Conservation (phyloP, 2,113 vertebrate genomes). For the Oxygymnocypris stewartii region DNA sequence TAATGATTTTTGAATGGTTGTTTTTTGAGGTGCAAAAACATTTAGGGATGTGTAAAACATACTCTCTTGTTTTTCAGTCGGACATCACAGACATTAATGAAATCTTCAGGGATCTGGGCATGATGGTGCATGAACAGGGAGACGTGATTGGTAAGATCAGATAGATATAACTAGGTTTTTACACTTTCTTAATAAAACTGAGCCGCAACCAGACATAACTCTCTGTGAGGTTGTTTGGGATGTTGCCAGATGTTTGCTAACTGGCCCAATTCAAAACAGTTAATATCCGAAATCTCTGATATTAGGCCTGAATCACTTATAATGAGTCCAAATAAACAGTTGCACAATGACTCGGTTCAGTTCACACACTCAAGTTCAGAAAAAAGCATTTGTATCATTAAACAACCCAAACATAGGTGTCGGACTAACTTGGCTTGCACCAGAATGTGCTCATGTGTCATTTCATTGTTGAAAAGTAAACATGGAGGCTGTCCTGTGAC, state of each 20-base stretch:
- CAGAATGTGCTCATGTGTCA: not conserved
- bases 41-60: not conserved
- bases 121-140: constrained; percentile 98
- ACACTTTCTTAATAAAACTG: not conserved
- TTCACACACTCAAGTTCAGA: not conserved
- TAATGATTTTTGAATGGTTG: not conserved
- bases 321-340: not conserved
- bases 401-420: not conserved
- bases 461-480: constrained; percentile 7
- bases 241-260: not conserved
- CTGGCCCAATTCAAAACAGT: not conserved
- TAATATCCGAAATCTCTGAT: not conserved
- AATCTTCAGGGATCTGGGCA: constrained; percentile 97
- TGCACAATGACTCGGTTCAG: not conserved
- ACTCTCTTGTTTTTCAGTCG: constrained; percentile 72
- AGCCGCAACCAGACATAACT: not conserved
- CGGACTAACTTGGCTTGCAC: not conserved
- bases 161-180: not conserved
- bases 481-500: not conserved
- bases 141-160: constrained; percentile 90
- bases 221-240: not conserved
- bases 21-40: not conserved
- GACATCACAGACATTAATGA: constrained; percentile 97
- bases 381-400: not conserved
- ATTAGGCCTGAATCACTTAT: not conserved